Evolutionary conservation across 2,113 vertebrate genomes (phyloP).

Genomic region (Hippocampus barbouri): DNA sequence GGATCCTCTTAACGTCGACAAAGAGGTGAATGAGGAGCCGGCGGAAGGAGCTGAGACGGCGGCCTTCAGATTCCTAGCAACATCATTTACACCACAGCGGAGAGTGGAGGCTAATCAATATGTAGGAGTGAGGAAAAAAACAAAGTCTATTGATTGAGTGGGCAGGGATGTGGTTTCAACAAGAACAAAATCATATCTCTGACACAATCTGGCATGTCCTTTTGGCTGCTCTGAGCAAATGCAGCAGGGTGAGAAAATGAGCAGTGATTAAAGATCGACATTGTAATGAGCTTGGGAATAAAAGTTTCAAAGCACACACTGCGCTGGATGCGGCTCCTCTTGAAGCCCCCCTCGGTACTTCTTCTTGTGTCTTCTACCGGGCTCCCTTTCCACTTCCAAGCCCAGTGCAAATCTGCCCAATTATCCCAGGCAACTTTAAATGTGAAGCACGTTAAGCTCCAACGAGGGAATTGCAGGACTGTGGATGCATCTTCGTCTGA

Average conservation of each 20-base stretch:
- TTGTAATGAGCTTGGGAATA: slow-evolving; percentile 32
- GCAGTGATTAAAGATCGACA: slow-evolving; percentile 48
- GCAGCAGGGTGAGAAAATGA: slow-evolving; percentile 41
- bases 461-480: neutral
- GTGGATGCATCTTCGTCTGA: neutral
- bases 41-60: neutral
- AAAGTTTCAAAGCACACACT: slow-evolving; percentile 18
- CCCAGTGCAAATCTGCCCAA: slow-evolving; percentile 27
- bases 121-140: slow-evolving; percentile 15
- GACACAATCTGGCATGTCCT: slow-evolving; percentile 2
- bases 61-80: slow-evolving; percentile 18
- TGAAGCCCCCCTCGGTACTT: slow-evolving; percentile 1
- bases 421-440: slow-evolving; percentile 20
- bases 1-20: slow-evolving; percentile 24
- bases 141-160: slow-evolving; percentile 36
- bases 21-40: neutral
- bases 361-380: slow-evolving; percentile 11
- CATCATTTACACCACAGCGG: slow-evolving; percentile 34
- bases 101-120: slow-evolving; percentile 38
- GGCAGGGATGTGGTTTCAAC: slow-evolving; percentile 25
- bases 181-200: slow-evolving; percentile 12
- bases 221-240: slow-evolving; percentile 18
- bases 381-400: neutral
- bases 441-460: slow-evolving; percentile 14
- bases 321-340: slow-evolving; percentile 17